phyloP scores from a whole-genome alignment of 2,888 invertebrate species.

The Alcis repandata region DNA sequence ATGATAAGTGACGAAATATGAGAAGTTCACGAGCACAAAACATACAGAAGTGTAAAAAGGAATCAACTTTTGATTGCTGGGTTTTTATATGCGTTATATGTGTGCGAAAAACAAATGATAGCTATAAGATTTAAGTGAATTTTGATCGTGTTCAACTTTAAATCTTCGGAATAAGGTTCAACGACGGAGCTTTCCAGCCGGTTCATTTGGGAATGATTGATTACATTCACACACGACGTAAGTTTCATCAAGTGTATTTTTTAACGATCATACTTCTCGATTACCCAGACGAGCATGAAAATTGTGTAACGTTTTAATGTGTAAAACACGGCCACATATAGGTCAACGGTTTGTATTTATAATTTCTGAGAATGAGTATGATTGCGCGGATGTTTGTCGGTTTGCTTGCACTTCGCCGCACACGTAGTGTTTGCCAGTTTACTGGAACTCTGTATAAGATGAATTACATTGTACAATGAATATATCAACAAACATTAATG shows the following conservation, averaged over 20 bases:
- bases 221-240: conserved; percentile 42
- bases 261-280: conserved; percentile 56
- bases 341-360: conserved; percentile 77
- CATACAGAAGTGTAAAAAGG: conserved; percentile 12
- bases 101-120: neutral
- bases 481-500: conserved; percentile 44
- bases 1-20: conserved; percentile 41
- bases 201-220: conserved; percentile 43
- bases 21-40: conserved; percentile 34
- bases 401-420: conserved; percentile 62
- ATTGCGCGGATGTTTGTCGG: conserved; percentile 78
- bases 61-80: neutral
- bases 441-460: conserved; percentile 65
- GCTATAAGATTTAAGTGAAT: neutral
- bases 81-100: neutral
- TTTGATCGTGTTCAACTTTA: conserved; percentile 1
- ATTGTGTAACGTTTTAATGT: conserved; percentile 78
- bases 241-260: conserved; percentile 62
- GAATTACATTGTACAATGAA: conserved; percentile 66
- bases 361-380: conserved; percentile 77
- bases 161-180: conserved; percentile 19
- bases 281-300: conserved; percentile 67
- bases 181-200: conserved; percentile 27
- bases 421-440: conserved; percentile 54
- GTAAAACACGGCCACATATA: conserved; percentile 74